Evolutionary conservation across 1,140 invertebrate genomes (phyloP).

Genomic region (Apis dorsata): DNA sequence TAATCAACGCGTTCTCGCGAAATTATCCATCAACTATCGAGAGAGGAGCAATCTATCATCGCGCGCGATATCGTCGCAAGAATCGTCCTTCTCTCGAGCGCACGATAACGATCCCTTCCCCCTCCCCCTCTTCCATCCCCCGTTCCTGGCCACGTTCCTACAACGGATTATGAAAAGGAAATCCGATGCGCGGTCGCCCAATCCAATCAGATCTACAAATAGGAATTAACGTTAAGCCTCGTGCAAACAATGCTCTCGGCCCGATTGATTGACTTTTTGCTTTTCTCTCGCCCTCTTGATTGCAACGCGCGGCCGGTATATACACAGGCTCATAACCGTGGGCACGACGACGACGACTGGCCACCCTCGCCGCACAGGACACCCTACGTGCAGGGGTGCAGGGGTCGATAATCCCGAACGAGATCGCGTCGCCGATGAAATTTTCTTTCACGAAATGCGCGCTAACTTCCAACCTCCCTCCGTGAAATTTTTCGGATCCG

Average conservation of each 20-base stretch:
- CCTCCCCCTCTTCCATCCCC: not conserved
- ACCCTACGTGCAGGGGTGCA: constrained; percentile 72
- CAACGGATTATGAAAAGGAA: constrained; percentile 77
- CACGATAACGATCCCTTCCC: not conserved
- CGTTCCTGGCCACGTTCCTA: constrained; percentile 53
- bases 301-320: not conserved
- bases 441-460: constrained; percentile 69
- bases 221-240: constrained; percentile 77
- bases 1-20: constrained; percentile 39
- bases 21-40: constrained; percentile 48
- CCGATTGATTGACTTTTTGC: constrained; percentile 78
- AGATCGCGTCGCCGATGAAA: constrained; percentile 73
- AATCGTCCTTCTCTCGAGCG: constrained; percentile 42
- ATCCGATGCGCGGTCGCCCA: constrained; percentile 70
- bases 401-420: constrained; percentile 77
- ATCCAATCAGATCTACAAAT: constrained; percentile 77
- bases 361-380: constrained; percentile 41
- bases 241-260: constrained; percentile 74
- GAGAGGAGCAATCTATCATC: constrained; percentile 49
- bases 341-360: not conserved
- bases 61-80: not conserved
- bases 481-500: constrained; percentile 48
- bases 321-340: constrained; percentile 16
- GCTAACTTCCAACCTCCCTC: constrained; percentile 67
- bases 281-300: constrained; percentile 35